These are phyloP conservation scores for Gymnosoma rotundatum DNA, from an alignment of 2,888 invertebrate species.

Conservation along the genomic window DNA sequence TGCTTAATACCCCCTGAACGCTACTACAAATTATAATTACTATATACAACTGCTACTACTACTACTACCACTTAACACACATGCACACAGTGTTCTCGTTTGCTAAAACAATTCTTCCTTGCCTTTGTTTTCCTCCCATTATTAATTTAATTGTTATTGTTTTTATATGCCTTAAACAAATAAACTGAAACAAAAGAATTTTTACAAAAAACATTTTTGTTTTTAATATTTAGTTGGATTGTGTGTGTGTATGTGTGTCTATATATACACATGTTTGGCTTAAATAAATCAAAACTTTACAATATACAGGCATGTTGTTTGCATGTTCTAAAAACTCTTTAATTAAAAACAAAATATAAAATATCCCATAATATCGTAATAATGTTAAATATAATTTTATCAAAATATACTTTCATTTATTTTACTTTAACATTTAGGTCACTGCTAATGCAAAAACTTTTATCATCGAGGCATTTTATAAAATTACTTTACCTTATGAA, in stretches of 20 bases:
- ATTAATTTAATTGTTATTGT: conserved; percentile 43
- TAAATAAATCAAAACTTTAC: conserved; percentile 40
- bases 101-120: conserved; percentile 19
- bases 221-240: conserved; percentile 41
- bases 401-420: too few relatives aligned
- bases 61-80: conserved; percentile 8
- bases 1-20: conserved; percentile 48
- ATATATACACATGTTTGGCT: conserved; percentile 42
- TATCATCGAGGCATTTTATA: too few relatives aligned
- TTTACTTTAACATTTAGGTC: too few relatives aligned
- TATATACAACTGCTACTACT: neutral
- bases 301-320: conserved; percentile 57
- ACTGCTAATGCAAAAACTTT: too few relatives aligned
- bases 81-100: conserved; percentile 7
- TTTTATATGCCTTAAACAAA: conserved; percentile 19
- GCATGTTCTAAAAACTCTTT: conserved; percentile 62
- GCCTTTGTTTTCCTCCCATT: conserved; percentile 26
- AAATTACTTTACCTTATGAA: too few relatives aligned
- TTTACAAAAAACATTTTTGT: conserved; percentile 16
- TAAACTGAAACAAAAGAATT: conserved; percentile 24
- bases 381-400: too few relatives aligned
- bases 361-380: neutral
- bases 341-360: conserved; percentile 45
- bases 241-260: conserved; percentile 46
- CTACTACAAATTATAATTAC: conserved; percentile 1